Base-by-base conservation (phyloP, 2,888 invertebrate species). In the Agriotes lineatus region DNA sequence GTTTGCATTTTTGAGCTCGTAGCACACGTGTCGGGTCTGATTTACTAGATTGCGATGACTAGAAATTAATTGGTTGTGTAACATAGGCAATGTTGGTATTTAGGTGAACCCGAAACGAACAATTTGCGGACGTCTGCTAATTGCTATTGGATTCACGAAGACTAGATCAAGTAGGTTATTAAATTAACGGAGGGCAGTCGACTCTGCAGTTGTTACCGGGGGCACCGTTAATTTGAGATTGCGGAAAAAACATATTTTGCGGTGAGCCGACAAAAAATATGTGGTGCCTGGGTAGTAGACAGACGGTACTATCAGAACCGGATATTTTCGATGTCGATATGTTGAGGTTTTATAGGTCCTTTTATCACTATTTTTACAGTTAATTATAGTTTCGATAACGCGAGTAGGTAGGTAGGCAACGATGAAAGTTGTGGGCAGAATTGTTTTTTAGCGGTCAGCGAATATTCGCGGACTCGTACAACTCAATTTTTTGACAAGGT, bases 11-110 rank as follows among this genome's bases (percentile, higher is more conserved):
- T 25, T 3, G n/a, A 22, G 4, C 22, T n/a, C 12, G 5, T 12
- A 22, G 48, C 48, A 60, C 59, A 60, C 59, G 59, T 60, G 48
- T 61, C 61, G 52, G 48, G 50, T 61, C 50, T 25, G 14, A 48
- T 20, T 48, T 48, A 60, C 18, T 33, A 60, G 12, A 48, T 45
- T 45, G 14, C 14, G 37, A 35, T 45, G 59, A 60, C 45, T 20
- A 48, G 48, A 60, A 60, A 42, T 18, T 42, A 30, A 48, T 60
- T 25, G 14, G 37, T 37, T 61, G 61, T 52, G 61, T 39, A 61
- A 61, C 48, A 37, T 18, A 60, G 22, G 3, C 2, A 10, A 60
- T 35, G 20, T 52, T 42, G 50, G 61, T 52, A 61, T 61, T 50
- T 50, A 61, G 61, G 61, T 52, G 22, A 61, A 9, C 52, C 9